Base-by-base conservation (phyloP, 2,888 invertebrate genomes). In the Agrochola circellaris region DNA sequence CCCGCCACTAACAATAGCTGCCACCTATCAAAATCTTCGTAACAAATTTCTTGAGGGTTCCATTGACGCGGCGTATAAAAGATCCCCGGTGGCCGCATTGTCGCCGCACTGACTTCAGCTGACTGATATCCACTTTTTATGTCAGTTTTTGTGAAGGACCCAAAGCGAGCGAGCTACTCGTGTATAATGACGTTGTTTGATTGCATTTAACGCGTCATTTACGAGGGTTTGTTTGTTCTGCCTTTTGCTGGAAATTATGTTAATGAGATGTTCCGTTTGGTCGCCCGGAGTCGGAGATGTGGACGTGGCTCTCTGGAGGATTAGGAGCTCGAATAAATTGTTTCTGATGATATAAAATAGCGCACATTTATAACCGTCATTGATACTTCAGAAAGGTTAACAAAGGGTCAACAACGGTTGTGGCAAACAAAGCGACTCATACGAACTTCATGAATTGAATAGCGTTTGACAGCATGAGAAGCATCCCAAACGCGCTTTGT, bases 21-120 rank as follows among this genome's bases (percentile, higher is more conserved):
- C 91, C 93, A 93, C 93, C 93, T 93, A 95, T 95, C 94, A 93
- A 92, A 94, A 89, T 92, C 91, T 92, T 93, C 92, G 91, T 93
- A 93, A 95, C 95, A 95, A 95, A 95, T 95, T 95, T 95, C 95
- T 95, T 95, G 92, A 94, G 94, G 92, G 93, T 78, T 86, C 93
- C 93, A 93, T 93, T 93, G 91, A 95, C 90, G 82, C 88, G 83
- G 73, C 75, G 83, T 79, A 92, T 91, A 94, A 95, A 93, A 91
- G 93, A 92, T 91, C 93, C 93, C 93, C 92, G 93, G 94, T 93
- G 94, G 93, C 89, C 92, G 86, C 91, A 93, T 95, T 95, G 95
- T 95, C 90, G 85, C 75, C 80, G 73, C 71, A 72, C 78, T 71
- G 70, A 89, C 92, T 91, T 93, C 92, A 90, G 93, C 92, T 94